Conservation (phyloP, 2,113 vertebrate species). For the Oreocharis arfaki region DNA sequence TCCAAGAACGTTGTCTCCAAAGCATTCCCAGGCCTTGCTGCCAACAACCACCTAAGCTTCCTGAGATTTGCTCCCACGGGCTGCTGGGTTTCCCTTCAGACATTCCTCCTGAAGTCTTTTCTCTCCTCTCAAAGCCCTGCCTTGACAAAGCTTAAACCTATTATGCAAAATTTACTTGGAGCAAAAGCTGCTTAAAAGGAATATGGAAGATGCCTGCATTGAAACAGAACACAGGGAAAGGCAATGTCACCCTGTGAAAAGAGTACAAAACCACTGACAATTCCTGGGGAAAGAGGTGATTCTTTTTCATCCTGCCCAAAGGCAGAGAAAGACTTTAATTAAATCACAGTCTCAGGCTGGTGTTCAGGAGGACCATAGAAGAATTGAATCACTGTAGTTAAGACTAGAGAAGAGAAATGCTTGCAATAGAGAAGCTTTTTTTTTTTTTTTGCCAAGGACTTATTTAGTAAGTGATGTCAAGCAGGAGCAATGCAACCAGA, state of each 20-base stretch:
- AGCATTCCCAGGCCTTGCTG: background rate
- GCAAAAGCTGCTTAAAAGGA: constrained; percentile 21
- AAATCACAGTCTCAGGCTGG: background rate
- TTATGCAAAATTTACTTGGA: background rate
- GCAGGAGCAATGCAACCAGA: background rate
- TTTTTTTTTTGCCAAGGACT: background rate
- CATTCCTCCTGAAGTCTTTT: background rate
- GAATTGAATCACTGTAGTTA: background rate
- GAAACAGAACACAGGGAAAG: background rate
- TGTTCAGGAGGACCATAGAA: background rate
- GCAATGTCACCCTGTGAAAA: background rate
- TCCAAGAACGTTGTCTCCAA: accelerated
- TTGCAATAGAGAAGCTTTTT: background rate
- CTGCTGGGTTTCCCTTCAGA: background rate
- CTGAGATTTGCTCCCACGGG: background rate
- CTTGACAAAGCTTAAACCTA: background rate
- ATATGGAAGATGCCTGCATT: background rate
- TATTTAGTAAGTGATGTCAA: background rate
- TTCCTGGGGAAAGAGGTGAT: background rate
- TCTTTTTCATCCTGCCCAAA: background rate
- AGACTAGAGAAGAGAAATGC: background rate
- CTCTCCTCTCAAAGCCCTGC: background rate
- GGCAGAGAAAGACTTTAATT: background rate
- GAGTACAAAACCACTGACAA: background rate
- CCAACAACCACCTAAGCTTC: background rate